These are phyloP conservation scores for Numida meleagris DNA, from an alignment of 2,113 vertebrate genomes.

Conservation along the genomic window DNA sequence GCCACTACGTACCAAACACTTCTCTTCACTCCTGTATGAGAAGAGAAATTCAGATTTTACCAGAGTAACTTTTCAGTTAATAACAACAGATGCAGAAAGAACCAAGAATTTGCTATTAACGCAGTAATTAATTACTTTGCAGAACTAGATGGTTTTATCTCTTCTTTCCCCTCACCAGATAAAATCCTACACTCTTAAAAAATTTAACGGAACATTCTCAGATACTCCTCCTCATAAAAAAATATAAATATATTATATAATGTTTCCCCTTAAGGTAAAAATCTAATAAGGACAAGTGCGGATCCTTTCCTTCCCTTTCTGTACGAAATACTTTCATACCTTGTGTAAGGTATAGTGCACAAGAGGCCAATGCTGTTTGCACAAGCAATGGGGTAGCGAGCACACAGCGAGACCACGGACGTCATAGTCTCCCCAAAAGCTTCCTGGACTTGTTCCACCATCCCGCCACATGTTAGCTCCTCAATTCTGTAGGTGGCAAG, in stretches of 20 bases:
- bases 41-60: neutral
- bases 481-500: constrained; percentile 82
- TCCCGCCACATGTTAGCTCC: constrained; percentile 95
- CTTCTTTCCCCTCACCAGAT: neutral
- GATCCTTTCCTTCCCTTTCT: neutral
- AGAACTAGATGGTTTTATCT: neutral
- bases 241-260: neutral
- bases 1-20: constrained; percentile 96
- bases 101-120: neutral
- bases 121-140: neutral
- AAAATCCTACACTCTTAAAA: neutral
- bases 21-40: constrained; percentile 91
- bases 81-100: neutral
- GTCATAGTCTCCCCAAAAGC: constrained; percentile 99
- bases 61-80: neutral
- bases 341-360: constrained; percentile 97
- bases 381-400: constrained; percentile 96
- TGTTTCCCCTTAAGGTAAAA: neutral
- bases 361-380: constrained; percentile 96
- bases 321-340: constrained; percentile 65
- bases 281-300: neutral
- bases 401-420: constrained; percentile 95
- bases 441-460: constrained; percentile 98
- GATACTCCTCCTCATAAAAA: neutral
- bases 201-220: neutral